Evolutionary conservation across 2,113 vertebrate genomes (phyloP), one percentile per base, ranked within the genome.

Genomic region (Morone saxatilis): DNA sequence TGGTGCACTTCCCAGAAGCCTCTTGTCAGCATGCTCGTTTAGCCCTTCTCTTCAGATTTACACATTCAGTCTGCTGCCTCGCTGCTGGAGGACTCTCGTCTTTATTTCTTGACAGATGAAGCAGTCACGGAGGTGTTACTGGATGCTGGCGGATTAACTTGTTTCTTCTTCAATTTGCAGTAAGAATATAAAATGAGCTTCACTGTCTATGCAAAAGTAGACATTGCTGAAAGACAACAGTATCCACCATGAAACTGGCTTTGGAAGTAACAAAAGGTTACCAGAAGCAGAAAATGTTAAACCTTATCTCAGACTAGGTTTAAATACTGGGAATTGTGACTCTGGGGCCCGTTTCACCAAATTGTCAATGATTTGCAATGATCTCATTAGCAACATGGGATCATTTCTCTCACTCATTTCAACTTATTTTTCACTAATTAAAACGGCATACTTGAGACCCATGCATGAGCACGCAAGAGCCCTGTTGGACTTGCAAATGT

Each of bases 41-140:
- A 40, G 57, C 41, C 4, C 4, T 68, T 67, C 22, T 51, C 25
- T 50, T 75, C 65, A 65, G 47, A 86, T 82, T 79, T 82, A 86
- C 50, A 66, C 80, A 14, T 47, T 70, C 69, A 0, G 16, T 38
- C 72, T 59, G 59, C 41, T 16, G 76, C 13, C 63, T 63, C 47
- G 0, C 10, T 10, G 38, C 73, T 25, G 41, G 1, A 48, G 41
- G 1, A 71, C 50, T 70, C 69, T n/a, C 13, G 10, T 5, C 36
- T 41, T 84, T 51, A 53, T 50, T 84, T 84, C 63, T 71, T 57
- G 36, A 65, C 38, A 72, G 65, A 75, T 50, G 38, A 66, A 56
- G 47, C 50, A 38, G 53, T 60, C 74, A 31, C 41, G 63, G 48
- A 25, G 40, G 16, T 1, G n/a, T 57, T 25, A 53, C 9, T 3